phyloP scores from a whole-genome alignment of 2,113 vertebrate species.

The Nerophis lumbriciformis region DNA sequence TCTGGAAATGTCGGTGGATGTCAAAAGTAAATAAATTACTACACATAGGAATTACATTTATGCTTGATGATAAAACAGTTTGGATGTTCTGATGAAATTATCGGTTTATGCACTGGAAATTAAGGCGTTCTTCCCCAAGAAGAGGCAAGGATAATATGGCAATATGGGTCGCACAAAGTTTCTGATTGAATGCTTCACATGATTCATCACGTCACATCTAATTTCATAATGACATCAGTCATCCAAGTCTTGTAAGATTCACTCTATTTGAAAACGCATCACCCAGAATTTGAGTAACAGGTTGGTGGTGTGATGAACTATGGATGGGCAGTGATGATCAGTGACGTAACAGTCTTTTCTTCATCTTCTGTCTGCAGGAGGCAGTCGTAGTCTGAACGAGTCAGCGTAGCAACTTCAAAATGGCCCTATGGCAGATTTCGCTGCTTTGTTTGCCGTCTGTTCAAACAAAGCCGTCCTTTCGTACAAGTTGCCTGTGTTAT shows the following conservation, averaged over 20 bases:
- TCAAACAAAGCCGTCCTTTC: conserved; percentile 16
- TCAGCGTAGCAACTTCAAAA: conserved; percentile 19
- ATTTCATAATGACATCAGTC: conserved; percentile 8
- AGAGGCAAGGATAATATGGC: conserved; percentile 40
- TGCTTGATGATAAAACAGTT: background rate
- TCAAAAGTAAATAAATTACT: background rate
- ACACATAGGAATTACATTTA: background rate
- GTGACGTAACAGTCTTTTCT: conserved; percentile 30
- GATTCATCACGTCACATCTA: conserved; percentile 5
- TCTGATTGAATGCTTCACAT: conserved; percentile 2
- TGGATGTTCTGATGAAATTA: background rate
- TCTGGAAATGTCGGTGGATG: too few relatives aligned
- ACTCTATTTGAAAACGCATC: conserved; percentile 7
- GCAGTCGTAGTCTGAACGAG: conserved; percentile 11
- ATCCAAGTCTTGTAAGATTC: conserved; percentile 18
- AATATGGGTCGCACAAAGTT: conserved; percentile 7
- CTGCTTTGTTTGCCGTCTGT: conserved; percentile 36
- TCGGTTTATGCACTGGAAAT: background rate
- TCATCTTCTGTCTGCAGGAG: conserved; percentile 22
- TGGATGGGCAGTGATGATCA: conserved; percentile 11
- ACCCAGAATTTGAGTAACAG: conserved; percentile 35
- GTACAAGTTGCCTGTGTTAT: conserved; percentile 72
- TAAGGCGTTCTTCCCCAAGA: background rate
- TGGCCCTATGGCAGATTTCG: conserved; percentile 25
- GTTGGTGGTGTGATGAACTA: conserved; percentile 15